Base-by-base conservation (phyloP, 2,888 invertebrate species). In the Tuta absoluta region DNA sequence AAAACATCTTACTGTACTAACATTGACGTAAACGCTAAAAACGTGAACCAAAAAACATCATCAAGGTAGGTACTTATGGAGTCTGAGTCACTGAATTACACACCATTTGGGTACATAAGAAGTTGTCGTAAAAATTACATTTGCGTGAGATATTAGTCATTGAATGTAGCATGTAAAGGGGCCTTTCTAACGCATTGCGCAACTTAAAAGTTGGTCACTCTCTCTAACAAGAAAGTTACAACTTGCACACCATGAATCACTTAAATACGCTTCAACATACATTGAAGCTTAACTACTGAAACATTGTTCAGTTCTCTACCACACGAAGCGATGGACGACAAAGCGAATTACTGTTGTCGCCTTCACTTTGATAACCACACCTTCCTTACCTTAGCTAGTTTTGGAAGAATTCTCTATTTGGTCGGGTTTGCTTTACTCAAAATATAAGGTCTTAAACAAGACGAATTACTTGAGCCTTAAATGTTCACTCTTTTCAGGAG, bases 151-250 rank as follows among this genome's bases (percentile, higher is more conserved):
- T 49, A 19, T 49, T 49, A 49, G 49, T 49, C 49, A 49, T 49
- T 8, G 33, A 19, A 11, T 49, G 21, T 49, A 10, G 49, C 49
- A 49, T 21, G 17, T 49, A 0, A 10, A 19, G 21, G 10, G 49
- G n/a, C 49, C 19, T 49, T 49, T 49, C 49, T 49, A 49, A 21
- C 7, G 38, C 37, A 7, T 60, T 60, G 19, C 60, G 60, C 24
- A 60, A 60, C 37, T 19, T 17, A 17, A 58, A 66, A 67, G 70
- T 72, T 72, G 64, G 67, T 58, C 66, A 49, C 65, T 71, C 68
- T 71, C 70, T 70, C 64, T 63, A 68, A 66, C 62, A 62, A 71
- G 71, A 72, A 68, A 66, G 48, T 59, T 65, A 69, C 68, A 72
- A 72, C 71, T 69, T 62, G 14, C 21, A 23, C 19, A 12, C 10